Percentiles rank a stretch among this genome's conserved stretches.
These are phyloP conservation scores for Anoplopoma fimbria DNA, from an alignment of 2,113 vertebrate genomes.

Conservation along the genomic window DNA sequence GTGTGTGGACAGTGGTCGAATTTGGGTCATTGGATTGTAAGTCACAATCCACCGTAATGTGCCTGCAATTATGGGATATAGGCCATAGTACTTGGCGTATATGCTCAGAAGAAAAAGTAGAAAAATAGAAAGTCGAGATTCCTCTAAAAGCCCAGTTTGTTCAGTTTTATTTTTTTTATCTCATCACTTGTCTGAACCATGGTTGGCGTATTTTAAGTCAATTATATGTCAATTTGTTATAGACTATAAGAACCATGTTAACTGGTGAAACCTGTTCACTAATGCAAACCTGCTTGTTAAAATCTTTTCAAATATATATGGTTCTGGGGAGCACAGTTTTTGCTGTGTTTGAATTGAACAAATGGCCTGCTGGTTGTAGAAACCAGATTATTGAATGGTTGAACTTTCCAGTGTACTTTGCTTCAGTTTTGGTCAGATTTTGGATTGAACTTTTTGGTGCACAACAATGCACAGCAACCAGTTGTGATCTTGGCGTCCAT, in stretches of 20 bases:
- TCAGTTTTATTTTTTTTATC: too few relatives aligned
- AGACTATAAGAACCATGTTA: background rate
- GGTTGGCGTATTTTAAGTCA: background rate
- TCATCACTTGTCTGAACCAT: too few relatives aligned
- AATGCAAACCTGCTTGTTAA: background rate
- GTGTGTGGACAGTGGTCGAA: background rate
- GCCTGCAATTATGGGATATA: constrained; percentile 8
- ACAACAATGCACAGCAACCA: background rate
- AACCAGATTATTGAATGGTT: background rate
- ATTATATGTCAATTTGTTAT: background rate
- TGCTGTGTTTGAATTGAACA: background rate
- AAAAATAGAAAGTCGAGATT: too few relatives aligned
- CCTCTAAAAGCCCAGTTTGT: too few relatives aligned
- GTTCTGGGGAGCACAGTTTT: background rate
- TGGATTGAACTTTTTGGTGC: background rate
- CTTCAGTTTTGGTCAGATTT: background rate
- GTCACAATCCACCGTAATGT: background rate
- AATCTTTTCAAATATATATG: background rate
- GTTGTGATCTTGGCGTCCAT: background rate
- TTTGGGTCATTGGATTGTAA: background rate
- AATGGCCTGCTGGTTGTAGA: background rate
- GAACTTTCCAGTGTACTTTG: background rate
- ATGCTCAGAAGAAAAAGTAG: background rate
- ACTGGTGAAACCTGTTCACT: background rate
- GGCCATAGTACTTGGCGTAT: background rate